Base-by-base conservation (phyloP, 2,113 vertebrate species). In the Chlorodrepanis virens region DNA sequence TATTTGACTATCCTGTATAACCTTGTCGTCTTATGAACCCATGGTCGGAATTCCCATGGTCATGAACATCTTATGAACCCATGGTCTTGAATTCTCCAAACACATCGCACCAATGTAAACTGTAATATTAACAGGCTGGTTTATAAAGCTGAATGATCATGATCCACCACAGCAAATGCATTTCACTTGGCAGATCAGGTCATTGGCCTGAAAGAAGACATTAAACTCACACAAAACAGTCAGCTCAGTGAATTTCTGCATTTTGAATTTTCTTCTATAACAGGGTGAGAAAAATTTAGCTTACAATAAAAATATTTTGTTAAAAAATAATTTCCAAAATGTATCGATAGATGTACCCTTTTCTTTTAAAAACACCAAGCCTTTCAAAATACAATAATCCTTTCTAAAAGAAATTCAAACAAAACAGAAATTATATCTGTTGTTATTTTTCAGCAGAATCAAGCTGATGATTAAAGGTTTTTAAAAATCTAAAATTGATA, bases 101-200 rank as follows among this genome's bases (percentile, higher is more conserved):
- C 35, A 52, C 20, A 23, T 35, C 60, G 27, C 12, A 84, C 42
- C 11, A 56, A 4, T 18, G 6, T 42, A 56, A 93, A 54, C 6
- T 12, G 37, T 29, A 47, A 65, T 16, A 52, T 47, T 45, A 77
- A n/a, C 27, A 40, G 19, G 3, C 31, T 67, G 10, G 6, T 71
- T 83, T 84, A 87, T 35, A 74, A 39, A 74, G 13, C 20, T 42
- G 40, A 44, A 57, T 33, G 3, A 33, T 42, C 53, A 57, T 35
- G 4, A 79, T 74, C 18, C 10, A 29, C 77, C 10, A 52, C 11
- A 44, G 11, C 2, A 80, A 87, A 60, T 6, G 3, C 37, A 63
- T 64, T 5, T 0, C 0, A 0, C 8, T 56, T 64, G 13, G n/a
- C 8, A 77, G 23, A 64, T 52, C 33, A 64, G 33, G 22, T 77